These are phyloP conservation scores for Caenorhabditis auriculariae DNA, from an alignment of 2,888 invertebrate species.

Conservation along the genomic window DNA sequence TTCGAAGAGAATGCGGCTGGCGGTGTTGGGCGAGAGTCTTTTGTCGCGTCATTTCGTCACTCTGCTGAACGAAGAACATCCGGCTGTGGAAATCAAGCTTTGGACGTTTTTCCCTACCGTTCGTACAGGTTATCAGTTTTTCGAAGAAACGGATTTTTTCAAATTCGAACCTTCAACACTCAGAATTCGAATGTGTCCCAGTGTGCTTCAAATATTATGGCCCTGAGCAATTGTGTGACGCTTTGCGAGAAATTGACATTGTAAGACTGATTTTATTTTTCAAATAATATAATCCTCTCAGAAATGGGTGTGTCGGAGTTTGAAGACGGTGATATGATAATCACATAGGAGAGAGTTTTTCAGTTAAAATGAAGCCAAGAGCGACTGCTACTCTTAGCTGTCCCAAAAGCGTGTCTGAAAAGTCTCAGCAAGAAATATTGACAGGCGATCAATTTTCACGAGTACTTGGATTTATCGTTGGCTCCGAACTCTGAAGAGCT, in stretches of 20 bases:
- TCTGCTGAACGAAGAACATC: slow-evolving; percentile 8
- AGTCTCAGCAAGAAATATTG: not conserved
- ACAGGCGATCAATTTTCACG: slow-evolving; percentile 52
- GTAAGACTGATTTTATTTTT: slow-evolving; percentile 1
- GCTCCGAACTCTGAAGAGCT: slow-evolving; percentile 32
- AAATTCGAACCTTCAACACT: not conserved
- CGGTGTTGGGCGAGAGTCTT: slow-evolving; percentile 20
- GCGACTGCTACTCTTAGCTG: no score
- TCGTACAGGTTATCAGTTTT: slow-evolving; percentile 3
- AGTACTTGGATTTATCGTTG: slow-evolving; percentile 45
- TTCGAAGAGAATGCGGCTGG: no score
- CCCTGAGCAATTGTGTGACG: slow-evolving; percentile 15
- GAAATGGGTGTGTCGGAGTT: no score
- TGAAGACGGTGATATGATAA: no score
- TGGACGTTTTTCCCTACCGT: slow-evolving; percentile 16
- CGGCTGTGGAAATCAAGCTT: slow-evolving; percentile 14
- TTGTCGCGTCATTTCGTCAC: slow-evolving; percentile 20
- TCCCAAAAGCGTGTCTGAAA: not conserved
- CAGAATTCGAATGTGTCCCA: slow-evolving; percentile 16
- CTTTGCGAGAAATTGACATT: slow-evolving; percentile 17
- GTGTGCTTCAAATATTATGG: slow-evolving; percentile 13
- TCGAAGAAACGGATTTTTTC: not conserved
- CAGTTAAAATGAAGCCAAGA: no score
- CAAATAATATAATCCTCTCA: not conserved
- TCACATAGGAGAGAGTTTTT: no score